phyloP scores from a whole-genome alignment of 2,797 vertebrate genomes.

The Cirrhinus mrigala region DNA sequence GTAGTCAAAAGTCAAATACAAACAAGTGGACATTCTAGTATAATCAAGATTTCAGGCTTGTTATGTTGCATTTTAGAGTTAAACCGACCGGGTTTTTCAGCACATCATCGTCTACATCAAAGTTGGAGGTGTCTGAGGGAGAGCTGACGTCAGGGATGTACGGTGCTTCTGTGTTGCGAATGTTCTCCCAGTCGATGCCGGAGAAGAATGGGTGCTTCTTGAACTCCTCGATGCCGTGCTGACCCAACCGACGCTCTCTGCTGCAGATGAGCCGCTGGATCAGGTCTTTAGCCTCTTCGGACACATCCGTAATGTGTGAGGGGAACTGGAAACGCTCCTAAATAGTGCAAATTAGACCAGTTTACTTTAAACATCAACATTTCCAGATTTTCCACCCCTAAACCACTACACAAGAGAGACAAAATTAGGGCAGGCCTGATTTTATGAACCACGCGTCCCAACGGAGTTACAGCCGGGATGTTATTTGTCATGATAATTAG shows the following conservation, averaged over 20 bases:
- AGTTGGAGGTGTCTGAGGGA: constrained; percentile 97
- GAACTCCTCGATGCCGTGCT: constrained; percentile 93
- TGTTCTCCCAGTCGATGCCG: constrained; percentile 93
- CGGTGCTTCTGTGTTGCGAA: constrained; percentile 89
- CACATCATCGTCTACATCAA: constrained; percentile 95
- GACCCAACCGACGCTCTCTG: constrained; percentile 88
- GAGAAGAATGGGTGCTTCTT: constrained; percentile 91
- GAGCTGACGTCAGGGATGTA: constrained; percentile 98
- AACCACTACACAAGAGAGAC: not conserved
- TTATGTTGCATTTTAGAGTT: not conserved
- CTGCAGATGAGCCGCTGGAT: constrained; percentile 95
- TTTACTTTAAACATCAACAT: not conserved
- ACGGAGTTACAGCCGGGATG: not conserved
- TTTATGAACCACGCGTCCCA: not conserved
- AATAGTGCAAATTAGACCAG: not conserved
- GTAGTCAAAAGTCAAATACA: not conserved
- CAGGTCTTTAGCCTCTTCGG: constrained; percentile 93
- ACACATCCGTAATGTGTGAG: constrained; percentile 89
- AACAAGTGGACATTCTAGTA: not conserved
- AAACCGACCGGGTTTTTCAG: constrained; percentile 90
- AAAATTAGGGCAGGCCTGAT: constrained; percentile 2
- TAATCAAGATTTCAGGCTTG: not conserved
- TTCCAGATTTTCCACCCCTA: not conserved
- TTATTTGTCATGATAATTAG: not conserved
- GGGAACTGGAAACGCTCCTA: constrained; percentile 98